Conservation (phyloP, 2,113 vertebrate species). For the Pantherophis guttatus region DNA sequence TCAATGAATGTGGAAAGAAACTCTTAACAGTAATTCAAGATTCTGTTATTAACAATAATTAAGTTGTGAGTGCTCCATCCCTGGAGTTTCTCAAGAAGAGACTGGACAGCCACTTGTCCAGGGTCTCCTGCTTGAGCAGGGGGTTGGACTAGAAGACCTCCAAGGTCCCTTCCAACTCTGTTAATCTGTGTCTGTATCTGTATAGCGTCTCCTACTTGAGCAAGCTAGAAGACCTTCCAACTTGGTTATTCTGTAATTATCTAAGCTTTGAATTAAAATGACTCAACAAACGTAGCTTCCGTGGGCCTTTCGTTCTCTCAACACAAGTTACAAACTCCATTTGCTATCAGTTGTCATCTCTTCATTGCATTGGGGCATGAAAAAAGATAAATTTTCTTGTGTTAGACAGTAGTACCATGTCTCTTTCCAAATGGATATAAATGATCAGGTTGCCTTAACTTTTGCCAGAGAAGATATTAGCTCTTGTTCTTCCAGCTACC, state of each 20-base stretch:
- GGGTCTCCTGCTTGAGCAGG: background rate
- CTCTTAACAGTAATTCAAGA: background rate
- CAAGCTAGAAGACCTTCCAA: background rate
- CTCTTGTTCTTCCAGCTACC: constrained; percentile 32
- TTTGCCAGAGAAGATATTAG: constrained; percentile 45
- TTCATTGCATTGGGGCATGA: constrained; percentile 39
- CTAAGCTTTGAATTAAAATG: background rate
- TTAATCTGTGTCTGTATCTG: too few relatives aligned
- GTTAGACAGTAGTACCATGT: constrained; percentile 24
- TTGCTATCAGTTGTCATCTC: constrained; percentile 25
- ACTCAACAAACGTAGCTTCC: constrained; percentile 31
- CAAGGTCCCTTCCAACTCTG: background rate
- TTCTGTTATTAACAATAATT: background rate
- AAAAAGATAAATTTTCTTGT: constrained; percentile 53
- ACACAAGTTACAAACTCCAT: background rate
- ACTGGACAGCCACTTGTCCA: too few relatives aligned
- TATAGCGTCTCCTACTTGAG: background rate
- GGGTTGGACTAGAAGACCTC: background rate
- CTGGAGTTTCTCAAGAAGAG: too few relatives aligned
- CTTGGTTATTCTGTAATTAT: background rate
- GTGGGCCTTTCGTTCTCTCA: constrained; percentile 11
- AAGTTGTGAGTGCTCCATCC: too few relatives aligned
- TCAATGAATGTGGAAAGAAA: background rate
- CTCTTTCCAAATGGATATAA: constrained; percentile 58
- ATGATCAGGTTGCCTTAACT: constrained; percentile 43